Evolutionary conservation across 2,113 vertebrate genomes (phyloP), one percentile per base, ranked within the genome.

Genomic region (Donacobius atricapilla): DNA sequence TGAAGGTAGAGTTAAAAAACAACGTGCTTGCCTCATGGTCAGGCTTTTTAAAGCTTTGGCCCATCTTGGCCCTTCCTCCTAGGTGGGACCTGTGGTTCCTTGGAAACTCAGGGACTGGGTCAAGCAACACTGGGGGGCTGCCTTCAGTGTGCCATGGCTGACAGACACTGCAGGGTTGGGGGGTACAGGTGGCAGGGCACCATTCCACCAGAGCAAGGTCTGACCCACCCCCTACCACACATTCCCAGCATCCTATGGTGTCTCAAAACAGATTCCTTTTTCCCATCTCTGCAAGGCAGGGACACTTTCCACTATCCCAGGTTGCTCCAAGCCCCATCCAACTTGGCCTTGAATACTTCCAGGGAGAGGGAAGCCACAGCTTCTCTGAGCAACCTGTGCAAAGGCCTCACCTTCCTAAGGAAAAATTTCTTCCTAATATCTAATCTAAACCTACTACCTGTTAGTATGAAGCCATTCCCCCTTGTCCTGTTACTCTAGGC

Each of bases 21-120:
- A 71, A 25, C 0, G 1, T 37, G 25, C 45, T 51, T 71, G 45
- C 66, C 25, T 51, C 0, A 0, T 44, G 25, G 47, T 31, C 33
- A 44, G 27, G 47, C 56, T 44, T 44, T 25, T 71, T 16, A 31
- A 51, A 83, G 15, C 16, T 25, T 42, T 60, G 54, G 61, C n/a
- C n/a, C n/a, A n/a, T n/a, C n/a, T n/a, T n/a, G n/a, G n/a, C n/a
- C n/a, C n/a, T n/a, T n/a, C n/a, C n/a, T n/a, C n/a, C n/a, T n/a
- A n/a, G n/a, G n/a, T n/a, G n/a, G n/a, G n/a, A n/a, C n/a, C n/a
- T n/a, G n/a, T n/a, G n/a, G n/a, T n/a, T n/a, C n/a, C n/a, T n/a
- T n/a, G n/a, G n/a, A n/a, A n/a, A n/a, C n/a, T n/a, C n/a, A n/a
- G n/a, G n/a, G n/a, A n/a, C n/a, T n/a, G n/a, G n/a, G n/a, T n/a